Evolutionary conservation across 2,797 vertebrate genomes (phyloP), one percentile per base, ranked within the genome.

Genomic region (Arnoldichthys spilopterus): DNA sequence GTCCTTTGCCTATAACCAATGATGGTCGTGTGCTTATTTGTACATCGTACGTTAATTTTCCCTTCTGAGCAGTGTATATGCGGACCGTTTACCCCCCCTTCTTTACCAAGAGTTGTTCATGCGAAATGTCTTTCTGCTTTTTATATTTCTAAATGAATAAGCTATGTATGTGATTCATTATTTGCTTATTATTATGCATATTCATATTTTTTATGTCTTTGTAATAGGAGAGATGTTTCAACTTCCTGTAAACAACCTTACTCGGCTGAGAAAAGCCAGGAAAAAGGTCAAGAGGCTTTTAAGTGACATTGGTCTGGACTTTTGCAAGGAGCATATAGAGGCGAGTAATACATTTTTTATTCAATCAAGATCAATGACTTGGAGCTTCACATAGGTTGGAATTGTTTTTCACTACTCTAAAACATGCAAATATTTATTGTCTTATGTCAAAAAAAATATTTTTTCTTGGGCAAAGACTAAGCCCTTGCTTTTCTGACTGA

Each of bases 221-320:
- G 64, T n/a, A 90, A 81, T 84, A 96, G 95, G 92, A 95, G 95
- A 93, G 91, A 99, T 99, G 98, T 99, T 98, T 95, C 98, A 99
- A 82, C 97, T 98, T 91, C 98, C 98, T 84, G 98, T 99, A 89
- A 98, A 99, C 92, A 99, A 99, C 91, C 96, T 99, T 82, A 93
- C 96, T 89, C 96, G 96, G 93, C 95, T 99, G 93, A 95, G 98
- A 90, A 98, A 95, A 95, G 98, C 98, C 86, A 96, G 98, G 91
- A 99, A 96, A 92, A 96, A 96, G 90, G 98, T 99, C 88, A 99
- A 99, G 90, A 97, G 94, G 90, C 93, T 97, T 73, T 95, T 99
- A 88, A 95, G 95, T 90, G 98, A 99, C 90, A 98, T 99, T 92
- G 98, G 98, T 87, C 92, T 99, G 89, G 97, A 99, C 89, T 98